These are phyloP conservation scores for Batillaria attramentaria DNA, from an alignment of 1,140 invertebrate genomes.

Conservation along the genomic window DNA sequence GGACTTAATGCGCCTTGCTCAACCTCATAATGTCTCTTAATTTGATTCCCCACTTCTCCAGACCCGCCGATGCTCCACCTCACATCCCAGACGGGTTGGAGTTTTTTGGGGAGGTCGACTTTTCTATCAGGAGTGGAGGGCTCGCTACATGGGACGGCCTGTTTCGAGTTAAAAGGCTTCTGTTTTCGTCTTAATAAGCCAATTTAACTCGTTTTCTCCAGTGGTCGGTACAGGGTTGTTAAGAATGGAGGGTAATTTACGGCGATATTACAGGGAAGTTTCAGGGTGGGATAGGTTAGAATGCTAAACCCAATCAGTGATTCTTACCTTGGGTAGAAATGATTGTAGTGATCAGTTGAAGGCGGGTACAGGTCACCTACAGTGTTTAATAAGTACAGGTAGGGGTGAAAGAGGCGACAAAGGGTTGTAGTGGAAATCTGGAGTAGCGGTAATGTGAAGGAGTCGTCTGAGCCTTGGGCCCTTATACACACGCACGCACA, in stretches of 20 bases:
- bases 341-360: no score
- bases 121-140: not conserved
- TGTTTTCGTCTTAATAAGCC: conserved; percentile 22
- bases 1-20: conserved; percentile 18
- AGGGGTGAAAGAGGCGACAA: not conserved
- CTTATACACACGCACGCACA: not conserved
- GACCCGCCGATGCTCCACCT: not conserved
- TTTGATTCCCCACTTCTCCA: conserved; percentile 5
- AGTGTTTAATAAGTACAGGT: not conserved
- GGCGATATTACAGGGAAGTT: no score
- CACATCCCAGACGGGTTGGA: not conserved
- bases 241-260: no score
- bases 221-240: no score
- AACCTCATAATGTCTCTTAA: conserved; percentile 23
- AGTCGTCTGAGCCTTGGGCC: not conserved
- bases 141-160: no score
- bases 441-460: not conserved
- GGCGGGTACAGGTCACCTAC: not conserved
- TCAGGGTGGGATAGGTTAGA: not conserved
- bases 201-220: not conserved
- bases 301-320: no score
- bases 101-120: not conserved
- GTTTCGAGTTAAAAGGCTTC: not conserved
- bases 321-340: no score
- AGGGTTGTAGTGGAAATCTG: not conserved